Evolutionary conservation across 2,113 vertebrate species (phyloP).

Genomic region (Picathartes gymnocephalus): DNA sequence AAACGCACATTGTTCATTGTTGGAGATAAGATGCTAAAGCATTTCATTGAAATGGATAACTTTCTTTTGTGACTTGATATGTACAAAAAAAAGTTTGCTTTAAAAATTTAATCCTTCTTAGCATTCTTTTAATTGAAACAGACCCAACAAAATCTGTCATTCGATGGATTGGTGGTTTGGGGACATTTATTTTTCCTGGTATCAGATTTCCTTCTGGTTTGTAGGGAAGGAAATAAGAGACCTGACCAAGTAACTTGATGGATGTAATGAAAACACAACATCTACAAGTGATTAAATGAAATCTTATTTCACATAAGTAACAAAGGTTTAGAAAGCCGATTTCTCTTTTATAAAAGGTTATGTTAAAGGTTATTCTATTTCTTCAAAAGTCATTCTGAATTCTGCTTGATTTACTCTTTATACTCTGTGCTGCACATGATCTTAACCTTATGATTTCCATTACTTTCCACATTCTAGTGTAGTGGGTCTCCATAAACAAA

Average conservation of each 20-base stretch:
- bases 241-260: background rate
- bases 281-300: background rate
- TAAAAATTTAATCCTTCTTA: background rate
- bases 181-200: background rate
- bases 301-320: background rate
- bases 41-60: background rate
- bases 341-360: background rate
- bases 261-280: background rate
- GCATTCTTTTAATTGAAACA: background rate
- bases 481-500: background rate
- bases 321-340: background rate
- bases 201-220: background rate
- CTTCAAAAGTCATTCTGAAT: background rate
- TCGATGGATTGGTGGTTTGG: background rate
- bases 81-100: background rate
- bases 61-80: background rate
- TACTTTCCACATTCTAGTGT: background rate
- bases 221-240: background rate
- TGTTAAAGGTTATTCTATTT: conserved; percentile 25
- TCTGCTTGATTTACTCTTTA: background rate
- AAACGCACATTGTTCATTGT: background rate
- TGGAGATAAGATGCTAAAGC: background rate
- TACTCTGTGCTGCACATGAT: background rate
- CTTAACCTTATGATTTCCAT: background rate
- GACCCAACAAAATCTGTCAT: background rate